Conservation (phyloP, 2,797 vertebrate species). For the Picus viridis region DNA sequence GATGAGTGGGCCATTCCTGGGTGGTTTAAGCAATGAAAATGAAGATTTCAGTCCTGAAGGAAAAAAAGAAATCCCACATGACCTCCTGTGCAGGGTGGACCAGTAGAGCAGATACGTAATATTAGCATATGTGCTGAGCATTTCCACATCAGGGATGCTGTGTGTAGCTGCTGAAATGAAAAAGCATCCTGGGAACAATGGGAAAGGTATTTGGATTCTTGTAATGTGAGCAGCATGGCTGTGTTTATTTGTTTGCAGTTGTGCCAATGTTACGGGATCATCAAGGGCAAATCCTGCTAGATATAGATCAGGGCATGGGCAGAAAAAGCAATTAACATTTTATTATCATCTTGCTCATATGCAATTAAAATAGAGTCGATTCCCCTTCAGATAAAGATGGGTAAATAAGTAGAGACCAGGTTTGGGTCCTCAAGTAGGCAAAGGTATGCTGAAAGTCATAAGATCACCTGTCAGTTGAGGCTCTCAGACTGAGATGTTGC, state of each 20-base stretch:
- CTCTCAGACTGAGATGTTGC: background rate
- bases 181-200: conserved; percentile 22
- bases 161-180: conserved; percentile 22
- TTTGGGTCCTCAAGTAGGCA: conserved; percentile 30
- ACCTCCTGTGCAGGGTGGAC: background rate
- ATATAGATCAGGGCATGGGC: conserved; percentile 52
- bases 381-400: conserved; percentile 53
- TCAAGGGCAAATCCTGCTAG: conserved; percentile 54
- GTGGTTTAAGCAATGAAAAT: background rate
- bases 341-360: conserved; percentile 29
- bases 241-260: background rate
- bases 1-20: background rate
- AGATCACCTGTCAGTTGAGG: conserved; percentile 9
- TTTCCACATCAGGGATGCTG: conserved; percentile 8
- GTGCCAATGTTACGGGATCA: background rate
- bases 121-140: background rate
- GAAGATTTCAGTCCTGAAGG: background rate
- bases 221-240: rapidly evolving
- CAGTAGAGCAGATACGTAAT: background rate
- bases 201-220: background rate
- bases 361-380: conserved; percentile 60
- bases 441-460: conserved; percentile 38
- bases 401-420: conserved; percentile 34
- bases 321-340: conserved; percentile 66
- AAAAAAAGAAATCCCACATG: background rate